Evolutionary conservation across 2,888 invertebrate genomes (phyloP).

Genomic region (Diloba caeruleocephala): DNA sequence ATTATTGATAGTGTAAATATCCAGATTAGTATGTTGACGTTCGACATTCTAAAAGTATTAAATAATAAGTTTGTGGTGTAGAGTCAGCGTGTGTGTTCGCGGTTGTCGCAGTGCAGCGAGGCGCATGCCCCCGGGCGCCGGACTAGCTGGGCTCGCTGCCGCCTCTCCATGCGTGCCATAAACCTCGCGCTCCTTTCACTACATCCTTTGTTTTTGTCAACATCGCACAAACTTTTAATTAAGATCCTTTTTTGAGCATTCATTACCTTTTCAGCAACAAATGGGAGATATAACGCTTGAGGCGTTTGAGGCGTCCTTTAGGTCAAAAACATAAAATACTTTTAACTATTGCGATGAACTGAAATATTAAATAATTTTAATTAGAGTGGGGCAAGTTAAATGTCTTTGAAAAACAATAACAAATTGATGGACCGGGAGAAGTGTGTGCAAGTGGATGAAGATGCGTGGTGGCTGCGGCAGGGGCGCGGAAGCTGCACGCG

Average conservation of each 20-base stretch:
- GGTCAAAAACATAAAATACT: no score
- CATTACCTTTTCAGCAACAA: no score
- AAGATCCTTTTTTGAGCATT: slow-evolving; percentile 30
- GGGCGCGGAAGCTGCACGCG: slow-evolving; percentile 88
- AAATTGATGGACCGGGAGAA: slow-evolving; percentile 41
- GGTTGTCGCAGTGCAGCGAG: slow-evolving; percentile 80
- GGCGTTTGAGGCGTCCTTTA: no score
- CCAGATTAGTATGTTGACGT: no score
- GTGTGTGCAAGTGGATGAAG: slow-evolving; percentile 47
- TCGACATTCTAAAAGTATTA: slow-evolving; percentile 11
- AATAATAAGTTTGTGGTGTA: slow-evolving; percentile 20
- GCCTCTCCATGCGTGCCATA: slow-evolving; percentile 56
- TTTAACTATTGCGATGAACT: no score
- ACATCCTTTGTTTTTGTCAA: slow-evolving; percentile 51
- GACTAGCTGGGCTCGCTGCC: slow-evolving; percentile 26
- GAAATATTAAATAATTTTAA: background rate
- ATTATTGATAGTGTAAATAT: no score
- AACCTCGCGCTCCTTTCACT: slow-evolving; percentile 49
- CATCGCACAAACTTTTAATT: slow-evolving; percentile 19
- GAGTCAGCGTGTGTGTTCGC: slow-evolving; percentile 40
- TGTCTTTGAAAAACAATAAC: slow-evolving; percentile 22
- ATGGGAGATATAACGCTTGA: no score
- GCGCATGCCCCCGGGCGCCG: slow-evolving; percentile 67
- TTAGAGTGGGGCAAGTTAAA: slow-evolving; percentile 18
- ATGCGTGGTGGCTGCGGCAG: slow-evolving; percentile 72